phyloP scores from a whole-genome alignment of 2,888 invertebrate species.

The Drosophila imparisetae region DNA sequence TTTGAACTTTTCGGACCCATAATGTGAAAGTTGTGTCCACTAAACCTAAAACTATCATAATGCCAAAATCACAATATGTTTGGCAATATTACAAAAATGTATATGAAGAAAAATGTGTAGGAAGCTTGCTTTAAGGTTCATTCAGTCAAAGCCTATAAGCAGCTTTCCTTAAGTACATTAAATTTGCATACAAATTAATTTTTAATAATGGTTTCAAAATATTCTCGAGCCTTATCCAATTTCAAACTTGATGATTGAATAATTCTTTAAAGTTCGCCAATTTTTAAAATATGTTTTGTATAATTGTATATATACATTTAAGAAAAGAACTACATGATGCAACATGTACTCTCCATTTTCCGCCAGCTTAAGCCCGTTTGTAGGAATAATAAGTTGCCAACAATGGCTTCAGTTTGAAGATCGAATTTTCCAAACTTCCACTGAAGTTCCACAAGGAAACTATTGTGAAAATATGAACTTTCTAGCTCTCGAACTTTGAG shows the following conservation, averaged over 20 bases:
- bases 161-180: neutral
- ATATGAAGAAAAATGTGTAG: neutral
- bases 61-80: constrained; percentile 35
- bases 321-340: neutral
- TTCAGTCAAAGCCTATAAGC: constrained; percentile 3
- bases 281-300: neutral
- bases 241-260: neutral
- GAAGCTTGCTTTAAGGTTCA: neutral
- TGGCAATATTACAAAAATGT: constrained; percentile 19
- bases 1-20: constrained; percentile 37
- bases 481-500: neutral
- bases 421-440: neutral
- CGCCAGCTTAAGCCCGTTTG: neutral
- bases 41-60: constrained; percentile 27
- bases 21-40: constrained; percentile 58
- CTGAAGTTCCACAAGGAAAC: neutral
- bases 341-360: neutral
- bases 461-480: neutral
- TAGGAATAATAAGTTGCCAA: neutral
- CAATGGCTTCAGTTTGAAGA: neutral
- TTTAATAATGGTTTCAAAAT: neutral
- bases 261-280: neutral
- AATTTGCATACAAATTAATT: neutral
- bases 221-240: neutral
- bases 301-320: neutral